Conservation (phyloP, 1,140 invertebrate genomes). For the Lysiphlebus fabarum region DNA sequence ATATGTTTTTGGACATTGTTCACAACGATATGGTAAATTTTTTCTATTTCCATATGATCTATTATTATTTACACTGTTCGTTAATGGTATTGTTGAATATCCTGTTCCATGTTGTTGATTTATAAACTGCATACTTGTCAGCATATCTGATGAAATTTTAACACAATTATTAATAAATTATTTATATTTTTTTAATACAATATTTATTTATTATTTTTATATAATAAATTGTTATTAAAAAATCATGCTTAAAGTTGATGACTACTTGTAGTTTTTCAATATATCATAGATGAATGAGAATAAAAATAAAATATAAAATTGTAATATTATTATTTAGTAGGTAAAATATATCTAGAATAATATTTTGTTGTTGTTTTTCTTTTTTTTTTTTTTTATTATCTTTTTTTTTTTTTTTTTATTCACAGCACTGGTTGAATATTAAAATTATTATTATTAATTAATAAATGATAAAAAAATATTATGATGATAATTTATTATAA, state of each 20-base stretch:
- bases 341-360: no score
- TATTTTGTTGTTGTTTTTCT: no score
- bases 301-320: no score
- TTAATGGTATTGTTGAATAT: constrained; percentile 36
- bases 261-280: not conserved
- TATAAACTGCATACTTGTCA: constrained; percentile 30
- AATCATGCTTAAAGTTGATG: constrained; percentile 28
- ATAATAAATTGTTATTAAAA: no score
- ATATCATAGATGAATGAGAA: no score
- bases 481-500: constrained; percentile 31
- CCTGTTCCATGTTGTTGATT: constrained; percentile 22
- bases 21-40: constrained; percentile 52
- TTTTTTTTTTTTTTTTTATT: no score
- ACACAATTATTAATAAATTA: constrained; percentile 17
- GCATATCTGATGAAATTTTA: constrained; percentile 26
- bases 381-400: no score
- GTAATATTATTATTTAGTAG: no score
- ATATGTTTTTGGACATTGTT: constrained; percentile 59
- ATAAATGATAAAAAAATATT: not conserved
- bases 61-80: constrained; percentile 37
- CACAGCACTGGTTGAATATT: no score
- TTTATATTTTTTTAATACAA: no score
- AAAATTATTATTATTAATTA: no score
- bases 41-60: constrained; percentile 39
- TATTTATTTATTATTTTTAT: no score